Evolutionary conservation across 2,797 vertebrate species (phyloP).

Genomic region (Apogon hyalosoma): DNA sequence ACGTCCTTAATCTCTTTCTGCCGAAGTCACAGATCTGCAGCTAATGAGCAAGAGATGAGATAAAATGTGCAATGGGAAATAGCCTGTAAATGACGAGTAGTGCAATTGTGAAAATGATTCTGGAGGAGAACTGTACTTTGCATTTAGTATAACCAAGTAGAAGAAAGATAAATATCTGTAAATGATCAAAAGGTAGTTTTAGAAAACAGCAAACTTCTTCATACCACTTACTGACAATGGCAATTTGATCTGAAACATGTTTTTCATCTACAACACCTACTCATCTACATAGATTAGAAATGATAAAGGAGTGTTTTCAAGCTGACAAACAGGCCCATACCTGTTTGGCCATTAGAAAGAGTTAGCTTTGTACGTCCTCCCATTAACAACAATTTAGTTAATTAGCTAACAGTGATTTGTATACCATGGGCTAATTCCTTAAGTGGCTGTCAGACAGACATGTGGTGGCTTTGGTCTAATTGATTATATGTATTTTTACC

Average conservation of each 20-base stretch:
- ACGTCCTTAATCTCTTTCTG: slow-evolving; percentile 41
- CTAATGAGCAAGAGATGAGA: slow-evolving; percentile 58
- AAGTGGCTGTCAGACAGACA: slow-evolving; percentile 75
- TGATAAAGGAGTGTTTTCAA: slow-evolving; percentile 8
- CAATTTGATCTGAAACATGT: slow-evolving; percentile 34
- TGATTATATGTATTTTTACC: slow-evolving; percentile 60
- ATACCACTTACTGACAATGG: slow-evolving; percentile 24
- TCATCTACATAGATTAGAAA: slow-evolving; percentile 1
- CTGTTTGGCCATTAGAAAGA: slow-evolving; percentile 56
- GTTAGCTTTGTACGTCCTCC: slow-evolving; percentile 49
- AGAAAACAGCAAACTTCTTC: slow-evolving; percentile 8
- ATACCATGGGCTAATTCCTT: slow-evolving; percentile 73
- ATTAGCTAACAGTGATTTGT: slow-evolving; percentile 78
- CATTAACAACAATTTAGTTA: slow-evolving; percentile 81
- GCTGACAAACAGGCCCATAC: slow-evolving; percentile 37
- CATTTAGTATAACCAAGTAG: slow-evolving; percentile 13
- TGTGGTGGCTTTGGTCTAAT: slow-evolving; percentile 64
- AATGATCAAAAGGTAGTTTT: slow-evolving; percentile 14
- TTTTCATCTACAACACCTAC: slow-evolving; percentile 32
- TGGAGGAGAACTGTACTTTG: slow-evolving; percentile 21
- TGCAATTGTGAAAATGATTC: slow-evolving; percentile 44
- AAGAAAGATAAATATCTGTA: slow-evolving; percentile 10
- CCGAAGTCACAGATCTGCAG: slow-evolving; percentile 58
- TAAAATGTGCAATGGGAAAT: slow-evolving; percentile 36
- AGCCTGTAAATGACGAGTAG: slow-evolving; percentile 42